phyloP scores from a whole-genome alignment of 2,888 invertebrate species.

The Metacarcinus magister region DNA sequence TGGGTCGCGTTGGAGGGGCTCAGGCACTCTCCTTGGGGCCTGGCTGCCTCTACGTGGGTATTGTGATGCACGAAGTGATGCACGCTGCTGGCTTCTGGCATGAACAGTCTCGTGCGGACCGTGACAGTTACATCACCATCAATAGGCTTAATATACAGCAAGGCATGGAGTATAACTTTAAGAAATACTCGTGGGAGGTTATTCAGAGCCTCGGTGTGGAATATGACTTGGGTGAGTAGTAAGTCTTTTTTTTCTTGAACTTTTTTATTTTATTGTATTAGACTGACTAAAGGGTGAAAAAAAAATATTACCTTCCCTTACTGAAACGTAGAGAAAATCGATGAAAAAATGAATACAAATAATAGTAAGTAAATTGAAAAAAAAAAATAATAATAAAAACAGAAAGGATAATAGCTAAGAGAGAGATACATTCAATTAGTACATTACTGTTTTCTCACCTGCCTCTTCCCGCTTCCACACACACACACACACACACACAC shows the following conservation, averaged over 20 bases:
- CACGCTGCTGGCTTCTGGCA: conserved; percentile 86
- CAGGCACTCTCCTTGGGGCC: conserved; percentile 85
- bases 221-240: conserved; percentile 84
- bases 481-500: conserved; percentile 47
- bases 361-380: too few relatives aligned
- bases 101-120: conserved; percentile 86
- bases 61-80: conserved; percentile 86
- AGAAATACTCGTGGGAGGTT: conserved; percentile 84
- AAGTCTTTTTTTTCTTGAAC: not conserved
- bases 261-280: not conserved
- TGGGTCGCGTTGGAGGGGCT: conserved; percentile 85
- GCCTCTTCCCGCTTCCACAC: not conserved
- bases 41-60: conserved; percentile 85
- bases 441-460: not conserved
- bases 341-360: too few relatives aligned
- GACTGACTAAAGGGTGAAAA: too few relatives aligned
- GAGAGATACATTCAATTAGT: too few relatives aligned
- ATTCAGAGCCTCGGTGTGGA: conserved; percentile 84
- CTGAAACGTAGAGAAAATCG: too few relatives aligned
- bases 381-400: too few relatives aligned
- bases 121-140: conserved; percentile 85
- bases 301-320: too few relatives aligned
- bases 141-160: conserved; percentile 84
- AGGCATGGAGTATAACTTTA: conserved; percentile 84
- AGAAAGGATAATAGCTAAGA: too few relatives aligned